Conservation (phyloP, 2,888 invertebrate species). For the Andrena dorsata region DNA sequence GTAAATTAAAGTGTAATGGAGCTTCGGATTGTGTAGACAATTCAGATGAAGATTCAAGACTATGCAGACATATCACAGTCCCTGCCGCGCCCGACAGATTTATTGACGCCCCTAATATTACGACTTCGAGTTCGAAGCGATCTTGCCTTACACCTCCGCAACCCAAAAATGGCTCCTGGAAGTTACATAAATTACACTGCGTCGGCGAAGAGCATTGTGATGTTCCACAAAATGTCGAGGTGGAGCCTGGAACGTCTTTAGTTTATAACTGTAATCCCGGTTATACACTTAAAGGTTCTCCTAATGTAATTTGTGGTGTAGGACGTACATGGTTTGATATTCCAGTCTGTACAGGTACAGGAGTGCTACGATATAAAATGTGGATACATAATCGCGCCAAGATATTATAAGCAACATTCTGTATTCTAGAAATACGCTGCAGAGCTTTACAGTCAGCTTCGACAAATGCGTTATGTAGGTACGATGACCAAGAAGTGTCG, state of each 20-base stretch:
- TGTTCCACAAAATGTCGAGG: constrained; percentile 34
- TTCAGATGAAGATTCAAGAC: constrained; percentile 82
- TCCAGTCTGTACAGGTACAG: constrained; percentile 77
- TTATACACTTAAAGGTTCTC: constrained; percentile 68
- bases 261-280: constrained; percentile 78
- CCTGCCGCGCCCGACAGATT: constrained; percentile 15
- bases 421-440: constrained; percentile 78
- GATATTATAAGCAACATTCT: neutral
- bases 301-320: constrained; percentile 74
- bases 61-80: constrained; percentile 60
- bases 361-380: neutral
- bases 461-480: constrained; percentile 70
- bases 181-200: constrained; percentile 75
- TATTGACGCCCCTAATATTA: neutral
- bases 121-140: constrained; percentile 15
- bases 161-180: constrained; percentile 77
- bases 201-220: constrained; percentile 67
- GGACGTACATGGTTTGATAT: constrained; percentile 76
- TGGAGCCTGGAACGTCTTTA: constrained; percentile 76
- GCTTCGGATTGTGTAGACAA: constrained; percentile 81
- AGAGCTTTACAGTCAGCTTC: constrained; percentile 72
- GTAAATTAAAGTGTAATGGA: constrained; percentile 80
- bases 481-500: constrained; percentile 65
- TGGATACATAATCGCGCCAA: neutral
- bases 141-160: constrained; percentile 75